These are phyloP conservation scores for Vidua chalybeata DNA, from an alignment of 2,113 vertebrate genomes.

Conservation along the genomic window DNA sequence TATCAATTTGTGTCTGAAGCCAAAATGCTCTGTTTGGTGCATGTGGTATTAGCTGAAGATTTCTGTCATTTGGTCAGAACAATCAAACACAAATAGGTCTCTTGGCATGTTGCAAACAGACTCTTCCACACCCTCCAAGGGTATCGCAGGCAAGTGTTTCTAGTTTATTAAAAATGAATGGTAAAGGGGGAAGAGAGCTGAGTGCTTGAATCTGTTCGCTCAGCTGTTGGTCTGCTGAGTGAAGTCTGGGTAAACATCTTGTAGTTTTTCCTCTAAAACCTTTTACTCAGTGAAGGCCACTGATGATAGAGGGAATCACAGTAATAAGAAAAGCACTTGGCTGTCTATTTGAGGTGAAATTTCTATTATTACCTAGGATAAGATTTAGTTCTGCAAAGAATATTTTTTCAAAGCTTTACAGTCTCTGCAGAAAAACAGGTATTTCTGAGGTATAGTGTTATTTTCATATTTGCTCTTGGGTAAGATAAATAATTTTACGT, in stretches of 20 bases:
- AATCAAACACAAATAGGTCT: neutral
- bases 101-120: neutral
- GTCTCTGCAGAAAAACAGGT: neutral
- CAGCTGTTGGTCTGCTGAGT: neutral
- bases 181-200: neutral
- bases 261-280: neutral
- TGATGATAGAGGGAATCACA: neutral
- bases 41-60: neutral
- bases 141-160: neutral
- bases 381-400: neutral
- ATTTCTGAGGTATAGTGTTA: neutral
- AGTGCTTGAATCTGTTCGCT: neutral
- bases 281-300: neutral
- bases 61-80: neutral
- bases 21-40: neutral
- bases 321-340: neutral
- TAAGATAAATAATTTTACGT: neutral
- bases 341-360: neutral
- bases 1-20: neutral
- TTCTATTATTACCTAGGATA: neutral
- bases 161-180: neutral
- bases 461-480: neutral
- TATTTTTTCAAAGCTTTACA: neutral
- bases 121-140: neutral
- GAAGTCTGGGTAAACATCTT: neutral